These are phyloP conservation scores for Chromobotia macracanthus DNA, from an alignment of 2,797 vertebrate genomes.

Conservation along the genomic window DNA sequence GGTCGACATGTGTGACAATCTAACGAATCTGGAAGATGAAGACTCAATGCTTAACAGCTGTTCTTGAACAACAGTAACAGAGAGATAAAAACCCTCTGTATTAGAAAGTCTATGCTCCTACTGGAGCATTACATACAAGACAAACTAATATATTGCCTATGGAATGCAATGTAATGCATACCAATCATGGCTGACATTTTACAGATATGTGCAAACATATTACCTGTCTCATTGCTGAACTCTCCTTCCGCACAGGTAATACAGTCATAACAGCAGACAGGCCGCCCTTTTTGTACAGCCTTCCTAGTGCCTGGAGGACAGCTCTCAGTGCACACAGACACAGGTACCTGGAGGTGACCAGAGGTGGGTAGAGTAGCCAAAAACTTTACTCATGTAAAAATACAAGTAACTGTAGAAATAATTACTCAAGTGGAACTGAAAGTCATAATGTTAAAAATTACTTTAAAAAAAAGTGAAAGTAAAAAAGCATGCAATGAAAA, in stretches of 20 bases:
- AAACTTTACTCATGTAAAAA: no score
- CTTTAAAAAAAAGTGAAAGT: no score
- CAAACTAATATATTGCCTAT: no score
- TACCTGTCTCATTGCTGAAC: conserved; percentile 71
- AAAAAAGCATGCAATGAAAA: no score
- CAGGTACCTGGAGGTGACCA: conserved; percentile 65
- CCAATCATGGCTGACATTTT: neutral
- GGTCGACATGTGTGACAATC: conserved; percentile 66
- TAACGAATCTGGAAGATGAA: conserved; percentile 65
- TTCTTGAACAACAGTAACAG: neutral
- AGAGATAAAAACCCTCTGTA: neutral
- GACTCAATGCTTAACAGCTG: neutral
- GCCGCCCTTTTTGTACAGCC: conserved; percentile 70
- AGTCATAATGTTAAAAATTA: no score
- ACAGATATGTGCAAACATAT: neutral
- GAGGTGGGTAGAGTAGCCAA: no score
- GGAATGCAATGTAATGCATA: neutral
- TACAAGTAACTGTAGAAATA: no score
- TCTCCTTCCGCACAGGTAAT: conserved; percentile 72
- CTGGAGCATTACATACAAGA: no score
- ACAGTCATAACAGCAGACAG: conserved; percentile 74
- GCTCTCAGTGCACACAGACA: no score
- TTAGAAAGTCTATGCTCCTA: no score
- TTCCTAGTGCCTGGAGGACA: no score
- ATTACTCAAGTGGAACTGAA: no score